phyloP scores from a whole-genome alignment of 2,888 invertebrate species.

The Cephus runcator region DNA sequence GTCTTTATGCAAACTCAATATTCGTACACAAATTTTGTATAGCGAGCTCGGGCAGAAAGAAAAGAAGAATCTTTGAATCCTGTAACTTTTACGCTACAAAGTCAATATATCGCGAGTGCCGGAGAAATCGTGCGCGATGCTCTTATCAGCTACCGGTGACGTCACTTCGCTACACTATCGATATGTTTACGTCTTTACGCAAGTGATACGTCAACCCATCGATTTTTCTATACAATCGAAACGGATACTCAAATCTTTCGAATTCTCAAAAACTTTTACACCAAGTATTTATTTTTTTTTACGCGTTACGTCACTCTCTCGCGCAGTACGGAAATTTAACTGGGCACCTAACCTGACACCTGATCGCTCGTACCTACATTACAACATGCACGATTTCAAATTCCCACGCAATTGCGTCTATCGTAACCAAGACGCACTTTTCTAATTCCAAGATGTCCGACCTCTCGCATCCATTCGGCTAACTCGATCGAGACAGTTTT shows the following conservation, averaged over 20 bases:
- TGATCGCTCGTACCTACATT: background rate
- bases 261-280: background rate
- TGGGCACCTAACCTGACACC: background rate
- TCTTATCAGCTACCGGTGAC: background rate
- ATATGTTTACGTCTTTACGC: background rate
- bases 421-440: background rate
- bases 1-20: no score
- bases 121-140: background rate
- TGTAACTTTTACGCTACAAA: accelerated
- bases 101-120: background rate
- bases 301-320: background rate
- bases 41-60: no score
- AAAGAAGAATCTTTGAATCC: background rate
- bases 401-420: background rate
- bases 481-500: conserved; percentile 14
- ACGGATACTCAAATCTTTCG: background rate
- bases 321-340: background rate
- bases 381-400: background rate
- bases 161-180: background rate
- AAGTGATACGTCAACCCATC: background rate
- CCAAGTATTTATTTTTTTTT: background rate
- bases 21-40: no score
- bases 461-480: background rate
- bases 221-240: background rate
- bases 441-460: background rate